Evolutionary conservation across 1,140 invertebrate genomes (phyloP), one percentile per base, ranked within the genome.

Genomic region (Zaprionus davidi): DNA sequence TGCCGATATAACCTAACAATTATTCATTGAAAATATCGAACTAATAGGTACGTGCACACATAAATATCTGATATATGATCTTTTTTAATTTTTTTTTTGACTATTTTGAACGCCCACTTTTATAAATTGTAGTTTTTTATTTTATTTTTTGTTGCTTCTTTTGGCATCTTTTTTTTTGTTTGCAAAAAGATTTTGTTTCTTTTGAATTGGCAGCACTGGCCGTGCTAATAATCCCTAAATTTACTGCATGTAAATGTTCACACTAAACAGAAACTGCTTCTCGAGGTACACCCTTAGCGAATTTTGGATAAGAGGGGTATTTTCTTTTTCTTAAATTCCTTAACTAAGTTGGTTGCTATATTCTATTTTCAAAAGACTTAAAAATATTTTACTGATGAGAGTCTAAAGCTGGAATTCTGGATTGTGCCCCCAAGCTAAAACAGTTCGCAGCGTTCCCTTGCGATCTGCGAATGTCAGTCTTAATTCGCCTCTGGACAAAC

Each of bases 401-500:
- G 13, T 13, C 12, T 38, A 38, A 17, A 44, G n/a, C n/a, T 46
- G n/a, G 2, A 17, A 46, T 46, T 46, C n/a, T 46, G 41, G n/a
- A 46, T 46, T 46, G 41, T 46, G n/a, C n/a, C 41, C 41, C 41
- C 41, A 7, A 46, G n/a, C 41, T 11, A 28, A 41, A 41, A 12
- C 41, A 53, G n/a, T 22, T 22, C 20, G 17, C n/a, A 20, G 44
- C 9, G 20, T 15, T 20, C 36, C n/a, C 17, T 46, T 24, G 55
- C 31, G 24, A 36, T 26, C 22, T 53, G 22, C 57, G 17, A 31
- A 36, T 81, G 72, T 77, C 75, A 79, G 55, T 90, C 76, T 67
- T 79, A 49, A 83, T 90, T 75, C 66, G 41, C 11, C 12, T 24
- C 41, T 58, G 24, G 38, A 51, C 31, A 58, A 53, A 67, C 68